Evolutionary conservation across 2,113 vertebrate species (phyloP).

Genomic region (Zeus faber): DNA sequence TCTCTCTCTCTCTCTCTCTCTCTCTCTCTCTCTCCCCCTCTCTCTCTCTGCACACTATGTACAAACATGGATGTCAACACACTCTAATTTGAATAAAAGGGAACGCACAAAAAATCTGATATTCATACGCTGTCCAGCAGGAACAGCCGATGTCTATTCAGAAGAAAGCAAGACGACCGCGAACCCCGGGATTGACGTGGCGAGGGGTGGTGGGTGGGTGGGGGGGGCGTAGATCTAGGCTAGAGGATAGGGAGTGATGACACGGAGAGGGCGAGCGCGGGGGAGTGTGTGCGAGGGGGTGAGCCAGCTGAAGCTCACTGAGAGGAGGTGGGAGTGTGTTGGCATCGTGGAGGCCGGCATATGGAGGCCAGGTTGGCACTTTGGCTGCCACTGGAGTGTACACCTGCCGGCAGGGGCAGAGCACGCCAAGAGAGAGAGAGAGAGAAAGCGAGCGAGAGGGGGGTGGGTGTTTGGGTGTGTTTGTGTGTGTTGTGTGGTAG

Average conservation of each 20-base stretch:
- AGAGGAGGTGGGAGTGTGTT: conserved; percentile 79
- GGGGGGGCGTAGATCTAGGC: conserved; percentile 43
- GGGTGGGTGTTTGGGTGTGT: neutral
- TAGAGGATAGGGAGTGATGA: too few species aligned
- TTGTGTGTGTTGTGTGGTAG: conserved; percentile 21
- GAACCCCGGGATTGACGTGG: conserved; percentile 18
- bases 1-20: too few species aligned
- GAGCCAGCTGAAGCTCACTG: conserved; percentile 63
- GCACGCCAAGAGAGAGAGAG: conserved; percentile 58
- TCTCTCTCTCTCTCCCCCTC: too few species aligned
- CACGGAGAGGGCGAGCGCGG: too few species aligned
- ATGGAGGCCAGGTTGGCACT: conserved; percentile 81
- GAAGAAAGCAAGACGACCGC: neutral
- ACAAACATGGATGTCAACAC: too few species aligned
- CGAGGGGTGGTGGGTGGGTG: conserved; percentile 36
- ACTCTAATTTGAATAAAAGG: too few species aligned
- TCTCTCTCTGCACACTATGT: too few species aligned
- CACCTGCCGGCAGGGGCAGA: conserved; percentile 78
- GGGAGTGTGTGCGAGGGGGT: conserved; percentile 57
- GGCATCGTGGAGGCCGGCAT: conserved; percentile 79
- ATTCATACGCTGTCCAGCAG: neutral
- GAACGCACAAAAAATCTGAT: too few species aligned
- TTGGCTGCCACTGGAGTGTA: conserved; percentile 72
- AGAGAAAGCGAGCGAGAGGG: neutral
- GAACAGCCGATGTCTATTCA: neutral